A percentile compares a stretch with the other conserved stretches of the same genome.
Conservation (phyloP, 2,113 vertebrate genomes). For the Aspiorhynchus laticeps region DNA sequence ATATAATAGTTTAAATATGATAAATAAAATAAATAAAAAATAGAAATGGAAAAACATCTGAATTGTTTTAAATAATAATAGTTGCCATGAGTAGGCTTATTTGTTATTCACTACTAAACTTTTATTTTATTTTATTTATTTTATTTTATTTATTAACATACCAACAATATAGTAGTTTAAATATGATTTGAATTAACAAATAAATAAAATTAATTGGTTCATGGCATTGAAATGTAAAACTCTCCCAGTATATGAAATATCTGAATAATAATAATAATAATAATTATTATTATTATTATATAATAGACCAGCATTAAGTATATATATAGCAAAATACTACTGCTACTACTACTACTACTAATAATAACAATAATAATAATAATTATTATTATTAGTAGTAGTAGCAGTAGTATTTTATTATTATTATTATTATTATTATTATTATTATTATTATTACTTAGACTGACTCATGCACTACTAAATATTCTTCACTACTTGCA, state of each 20-base stretch:
- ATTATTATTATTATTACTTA: neutral
- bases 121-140: neutral
- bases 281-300: no score
- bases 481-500: neutral
- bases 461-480: neutral
- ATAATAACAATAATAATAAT: no score
- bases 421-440: neutral
- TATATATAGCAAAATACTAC: no score
- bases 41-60: no score
- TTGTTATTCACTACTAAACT: neutral
- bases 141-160: no score
- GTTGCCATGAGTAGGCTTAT: neutral
- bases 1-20: neutral
- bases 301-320: no score
- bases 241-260: neutral
- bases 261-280: no score
- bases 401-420: no score
- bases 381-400: no score
- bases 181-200: no score
- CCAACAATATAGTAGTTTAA: neutral
- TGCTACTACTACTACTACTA: no score
- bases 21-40: no score
- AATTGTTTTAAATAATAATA: neutral
- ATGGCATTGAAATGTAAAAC: neutral
- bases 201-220: neutral